Base-by-base conservation (phyloP, 2,888 invertebrate genomes). In the Leptinotarsa rubiginosa region DNA sequence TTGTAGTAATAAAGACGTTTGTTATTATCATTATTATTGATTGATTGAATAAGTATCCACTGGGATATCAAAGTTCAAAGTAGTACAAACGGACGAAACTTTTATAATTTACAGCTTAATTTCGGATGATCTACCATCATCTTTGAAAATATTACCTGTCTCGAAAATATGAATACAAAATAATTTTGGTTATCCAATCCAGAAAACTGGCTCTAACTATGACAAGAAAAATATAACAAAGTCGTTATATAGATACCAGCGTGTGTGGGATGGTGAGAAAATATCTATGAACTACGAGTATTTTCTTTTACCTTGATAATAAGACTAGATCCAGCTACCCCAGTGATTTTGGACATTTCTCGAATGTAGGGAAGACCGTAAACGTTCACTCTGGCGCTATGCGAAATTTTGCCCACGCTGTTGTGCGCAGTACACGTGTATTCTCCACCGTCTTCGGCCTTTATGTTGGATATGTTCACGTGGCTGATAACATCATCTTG, bases 401-500 rank as follows among this genome's bases (percentile, higher is more conserved):
- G 96, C 65, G 92, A 90, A 15, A 94, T 92, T 87, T 92, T 93
- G 66, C 96, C 95, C 72, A 96, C 95, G 69, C 93, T 91, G 87
- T 96, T 97, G 81, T 92, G 92, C 1, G 96, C 96, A 25, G 93
- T 92, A 86, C 96, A 97, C 52, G 94, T 92, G 86, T 96, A 97
- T 84, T 96, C 95, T 41, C 96, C 96, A 75, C 96, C 96, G 88
- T 96, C 97, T 89, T 96, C 96, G 81, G 95, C 95, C 83, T 95
- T 94, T 77, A 96, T 93, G 78, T 94, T 92, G 83, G 95, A 95
- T 84, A 97, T 93, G 90, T 97, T 97, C 79, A 97, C 94, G 89
- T 96, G 96, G 85, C 96, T 96, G 87, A 97, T 96, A 77, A 97
- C 96, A 88, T 96, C 96, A 85, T 96, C 96, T 89, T 96, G 96